phyloP scores from a whole-genome alignment of 2,113 vertebrate species.

The Mungos mungo region DNA sequence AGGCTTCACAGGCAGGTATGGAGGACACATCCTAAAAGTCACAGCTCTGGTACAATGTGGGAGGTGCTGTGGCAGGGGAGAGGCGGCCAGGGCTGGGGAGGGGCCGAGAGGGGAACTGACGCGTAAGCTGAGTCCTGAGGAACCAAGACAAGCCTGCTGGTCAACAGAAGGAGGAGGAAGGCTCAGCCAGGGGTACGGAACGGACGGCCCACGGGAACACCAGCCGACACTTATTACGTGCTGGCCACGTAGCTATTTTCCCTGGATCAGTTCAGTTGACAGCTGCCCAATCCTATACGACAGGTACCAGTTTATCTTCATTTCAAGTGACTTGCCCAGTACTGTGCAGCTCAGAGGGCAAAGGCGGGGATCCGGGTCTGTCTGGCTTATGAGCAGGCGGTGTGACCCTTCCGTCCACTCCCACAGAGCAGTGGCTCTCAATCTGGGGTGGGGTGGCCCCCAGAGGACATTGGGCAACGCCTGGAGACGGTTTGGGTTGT shows the following conservation, averaged over 20 bases:
- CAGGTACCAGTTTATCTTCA: neutral
- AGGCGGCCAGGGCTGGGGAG: neutral
- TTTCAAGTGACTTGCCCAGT: neutral
- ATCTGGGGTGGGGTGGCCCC: fast-evolving
- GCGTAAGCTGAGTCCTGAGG: neutral
- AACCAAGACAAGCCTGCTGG: neutral
- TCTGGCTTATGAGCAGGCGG: neutral
- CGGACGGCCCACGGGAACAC: fast-evolving
- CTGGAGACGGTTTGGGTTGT: neutral
- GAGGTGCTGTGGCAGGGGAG: neutral
- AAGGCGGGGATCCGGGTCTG: neutral
- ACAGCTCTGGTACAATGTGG: neutral
- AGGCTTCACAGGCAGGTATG: neutral
- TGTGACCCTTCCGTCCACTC: neutral
- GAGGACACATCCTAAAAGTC: neutral
- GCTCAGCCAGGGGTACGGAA: neutral
- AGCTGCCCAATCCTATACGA: neutral
- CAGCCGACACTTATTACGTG: fast-evolving
- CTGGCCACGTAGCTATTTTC: fast-evolving
- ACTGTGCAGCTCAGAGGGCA: neutral
- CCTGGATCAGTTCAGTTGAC: neutral
- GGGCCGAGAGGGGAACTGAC: fast-evolving
- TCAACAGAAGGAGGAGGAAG: neutral
- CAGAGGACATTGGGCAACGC: neutral
- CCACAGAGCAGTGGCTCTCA: neutral